A percentile compares a stretch with the other conserved stretches of the same genome.
These are phyloP conservation scores for Tuta absoluta DNA, from an alignment of 2,888 invertebrate species.

Conservation along the genomic window DNA sequence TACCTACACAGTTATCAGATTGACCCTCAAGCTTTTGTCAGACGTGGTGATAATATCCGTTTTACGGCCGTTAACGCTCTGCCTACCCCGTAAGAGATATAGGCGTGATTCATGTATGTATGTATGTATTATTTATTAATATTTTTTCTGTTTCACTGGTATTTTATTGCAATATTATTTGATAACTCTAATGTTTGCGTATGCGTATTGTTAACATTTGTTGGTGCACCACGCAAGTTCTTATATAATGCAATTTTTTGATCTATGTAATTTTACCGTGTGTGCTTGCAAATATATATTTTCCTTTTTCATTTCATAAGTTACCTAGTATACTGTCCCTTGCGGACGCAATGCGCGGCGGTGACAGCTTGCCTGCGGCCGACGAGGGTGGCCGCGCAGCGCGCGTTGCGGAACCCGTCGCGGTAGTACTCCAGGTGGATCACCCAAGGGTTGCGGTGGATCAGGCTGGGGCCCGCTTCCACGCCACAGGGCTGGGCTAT, in stretches of 20 bases:
- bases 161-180: too few relatives aligned
- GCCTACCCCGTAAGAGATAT: too few relatives aligned
- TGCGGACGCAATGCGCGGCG: conserved; percentile 51
- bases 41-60: too few relatives aligned
- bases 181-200: too few relatives aligned
- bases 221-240: too few relatives aligned
- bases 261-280: neutral
- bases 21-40: too few relatives aligned
- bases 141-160: too few relatives aligned
- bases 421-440: conserved; percentile 47
- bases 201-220: too few relatives aligned
- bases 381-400: conserved; percentile 48
- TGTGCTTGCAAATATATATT: neutral
- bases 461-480: conserved; percentile 38
- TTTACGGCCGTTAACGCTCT: too few relatives aligned
- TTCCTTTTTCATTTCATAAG: neutral
- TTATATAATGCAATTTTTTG: neutral
- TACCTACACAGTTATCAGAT: too few relatives aligned
- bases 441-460: conserved; percentile 52
- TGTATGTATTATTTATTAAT: too few relatives aligned
- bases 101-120: too few relatives aligned
- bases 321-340: conserved; percentile 31
- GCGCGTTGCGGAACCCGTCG: conserved; percentile 30
- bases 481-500: conserved; percentile 29
- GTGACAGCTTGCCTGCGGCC: conserved; percentile 44